Percentiles rank a stretch among this genome's conserved stretches.
phyloP scores from a whole-genome alignment of 2,888 invertebrate species.

The Ernsta delagoae region DNA sequence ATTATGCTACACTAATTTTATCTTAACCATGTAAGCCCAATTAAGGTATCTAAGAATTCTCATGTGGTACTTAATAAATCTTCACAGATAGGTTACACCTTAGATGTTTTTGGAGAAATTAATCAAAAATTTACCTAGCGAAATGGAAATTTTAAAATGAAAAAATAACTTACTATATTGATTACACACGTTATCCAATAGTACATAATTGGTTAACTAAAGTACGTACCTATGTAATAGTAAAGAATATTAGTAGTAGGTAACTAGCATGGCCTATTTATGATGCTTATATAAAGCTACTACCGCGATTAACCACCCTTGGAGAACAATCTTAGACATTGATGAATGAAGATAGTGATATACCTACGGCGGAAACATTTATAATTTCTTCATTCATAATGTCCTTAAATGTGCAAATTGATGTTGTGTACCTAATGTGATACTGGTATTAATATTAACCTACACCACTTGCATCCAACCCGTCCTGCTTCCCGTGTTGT shows the following conservation, averaged over 20 bases:
- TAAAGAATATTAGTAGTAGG: neutral
- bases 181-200: no score
- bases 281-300: neutral
- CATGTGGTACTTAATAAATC: no score
- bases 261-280: neutral
- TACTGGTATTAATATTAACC: slow-evolving; percentile 75
- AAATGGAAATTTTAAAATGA: no score
- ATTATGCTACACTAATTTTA: no score
- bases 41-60: no score
- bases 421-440: slow-evolving; percentile 79
- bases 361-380: no score
- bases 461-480: slow-evolving; percentile 80
- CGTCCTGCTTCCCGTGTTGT: slow-evolving; percentile 55
- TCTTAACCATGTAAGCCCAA: no score
- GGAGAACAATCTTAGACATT: slow-evolving; percentile 54
- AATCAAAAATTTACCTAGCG: no score
- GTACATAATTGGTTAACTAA: no score
- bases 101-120: no score
- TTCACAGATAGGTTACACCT: no score
- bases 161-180: no score
- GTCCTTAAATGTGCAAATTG: slow-evolving; percentile 75
- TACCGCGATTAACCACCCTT: slow-evolving; percentile 28
- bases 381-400: slow-evolving; percentile 52
- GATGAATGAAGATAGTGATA: slow-evolving; percentile 47
- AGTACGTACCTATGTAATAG: neutral